Base-by-base conservation (phyloP, 2,797 vertebrate genomes). In the Sandelia bainsii region DNA sequence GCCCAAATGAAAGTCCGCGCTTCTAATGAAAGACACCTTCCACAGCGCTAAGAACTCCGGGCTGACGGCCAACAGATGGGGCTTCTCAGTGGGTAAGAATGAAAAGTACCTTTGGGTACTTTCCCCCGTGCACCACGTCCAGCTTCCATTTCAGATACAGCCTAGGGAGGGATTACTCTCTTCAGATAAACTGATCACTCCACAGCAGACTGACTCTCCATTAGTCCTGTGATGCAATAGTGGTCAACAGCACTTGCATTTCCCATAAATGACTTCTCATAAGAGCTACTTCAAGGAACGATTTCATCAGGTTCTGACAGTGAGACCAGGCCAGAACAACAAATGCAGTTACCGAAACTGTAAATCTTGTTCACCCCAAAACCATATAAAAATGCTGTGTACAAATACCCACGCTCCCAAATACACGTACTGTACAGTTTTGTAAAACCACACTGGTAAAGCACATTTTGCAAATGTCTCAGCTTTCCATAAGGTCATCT, bases 201-300 rank as follows among this genome's bases (percentile, higher is more conserved):
- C 62, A 50, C 66, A 78, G 64, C 66, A 46, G 59, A 32, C 77
- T 64, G 79, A 92, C 79, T 89, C 51, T 66, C 68, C 75, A 45
- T 69, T 71, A 84, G 80, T 76, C 89, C 75, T 68, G 86, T 85
- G 84, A 90, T 57, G 83, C 81, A 89, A 83, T 62, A 54, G 34
- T 11, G 79, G 69, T 75, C 79, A 81, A 6, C 75, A 80, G 65
- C 77, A 70, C 65, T 74, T 72, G 14, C 51, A 46, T 83, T 94
- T 94, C 94, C 93, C 92, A 91, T 81, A 89, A 92, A 87, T 80
- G 81, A 82, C 88, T 89, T 23, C 62, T 81, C 75, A 79, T 80
- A 62, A 74, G 76, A 83, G 54, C 61, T 81, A 75, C 78, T 88
- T 93, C 90, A 89, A 92, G 93, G 79, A 94, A 90, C 86, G 75